Percentiles rank a stretch among this genome's conserved stretches.
phyloP scores from a whole-genome alignment of 2,113 vertebrate genomes.

The Crotalus viridis region DNA sequence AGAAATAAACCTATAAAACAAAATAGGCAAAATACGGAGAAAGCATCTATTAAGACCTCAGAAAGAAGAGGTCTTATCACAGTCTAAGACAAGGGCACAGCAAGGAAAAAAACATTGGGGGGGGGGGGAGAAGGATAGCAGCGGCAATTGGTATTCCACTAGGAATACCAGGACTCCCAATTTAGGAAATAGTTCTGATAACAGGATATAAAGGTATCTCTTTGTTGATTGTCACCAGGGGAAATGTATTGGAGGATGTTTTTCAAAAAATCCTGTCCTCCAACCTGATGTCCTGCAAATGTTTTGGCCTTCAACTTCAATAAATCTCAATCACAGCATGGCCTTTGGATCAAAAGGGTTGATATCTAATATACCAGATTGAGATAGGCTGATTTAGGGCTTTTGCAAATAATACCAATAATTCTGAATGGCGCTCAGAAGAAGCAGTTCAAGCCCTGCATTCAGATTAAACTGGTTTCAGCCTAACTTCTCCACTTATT shows the following conservation, averaged over 20 bases:
- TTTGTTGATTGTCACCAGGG: background rate
- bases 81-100: background rate
- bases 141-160: background rate
- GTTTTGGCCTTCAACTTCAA: background rate
- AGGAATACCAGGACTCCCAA: background rate
- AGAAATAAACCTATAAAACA: background rate
- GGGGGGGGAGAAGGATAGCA: background rate
- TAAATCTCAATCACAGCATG: background rate
- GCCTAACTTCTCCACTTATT: background rate
- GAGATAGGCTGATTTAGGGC: background rate
- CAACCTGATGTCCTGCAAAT: background rate
- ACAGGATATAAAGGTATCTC: background rate
- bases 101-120: background rate
- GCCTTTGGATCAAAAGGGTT: background rate
- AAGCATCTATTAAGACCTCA: background rate
- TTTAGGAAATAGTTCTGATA: background rate
- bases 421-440: background rate
- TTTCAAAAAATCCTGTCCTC: too few relatives aligned
- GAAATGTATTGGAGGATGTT: background rate
- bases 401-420: background rate
- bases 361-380: background rate
- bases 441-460: background rate
- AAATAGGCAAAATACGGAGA: background rate
- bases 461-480: background rate
- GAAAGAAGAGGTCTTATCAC: background rate